Conservation (phyloP, 2,113 vertebrate genomes). For the Glaucomys volans region DNA sequence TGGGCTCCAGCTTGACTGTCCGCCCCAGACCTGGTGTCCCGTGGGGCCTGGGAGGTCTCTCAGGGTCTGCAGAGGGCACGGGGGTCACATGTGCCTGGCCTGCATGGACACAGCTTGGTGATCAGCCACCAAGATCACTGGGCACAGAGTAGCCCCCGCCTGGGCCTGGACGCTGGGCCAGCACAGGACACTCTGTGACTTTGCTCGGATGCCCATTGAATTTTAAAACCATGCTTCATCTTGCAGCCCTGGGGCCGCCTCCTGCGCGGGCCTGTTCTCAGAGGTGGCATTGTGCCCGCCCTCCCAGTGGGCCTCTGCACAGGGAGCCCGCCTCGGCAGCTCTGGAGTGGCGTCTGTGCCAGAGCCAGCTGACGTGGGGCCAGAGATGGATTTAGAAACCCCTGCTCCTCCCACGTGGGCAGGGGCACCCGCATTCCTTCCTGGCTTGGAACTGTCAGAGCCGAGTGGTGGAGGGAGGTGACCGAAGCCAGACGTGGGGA, state of each 20-base stretch:
- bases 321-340: not conserved
- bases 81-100: not conserved
- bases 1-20: no score
- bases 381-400: not conserved
- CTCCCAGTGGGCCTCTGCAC: not conserved
- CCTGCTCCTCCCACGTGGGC: not conserved
- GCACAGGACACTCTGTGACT: not conserved
- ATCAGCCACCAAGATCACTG: not conserved
- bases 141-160: not conserved
- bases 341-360: not conserved
- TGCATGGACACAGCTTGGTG: not conserved
- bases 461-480: accelerated
- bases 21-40: not conserved
- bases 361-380: not conserved
- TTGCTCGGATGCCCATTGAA: not conserved
- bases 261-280: not conserved
- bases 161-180: not conserved
- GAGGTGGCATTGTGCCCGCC: not conserved
- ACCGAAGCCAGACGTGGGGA: not conserved
- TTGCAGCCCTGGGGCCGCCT: not conserved
- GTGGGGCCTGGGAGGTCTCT: accelerated
- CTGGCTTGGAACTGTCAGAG: accelerated
- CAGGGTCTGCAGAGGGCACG: not conserved
- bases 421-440: not conserved
- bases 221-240: not conserved